phyloP scores from a whole-genome alignment of 2,888 invertebrate species.

The Villa cingulata region DNA sequence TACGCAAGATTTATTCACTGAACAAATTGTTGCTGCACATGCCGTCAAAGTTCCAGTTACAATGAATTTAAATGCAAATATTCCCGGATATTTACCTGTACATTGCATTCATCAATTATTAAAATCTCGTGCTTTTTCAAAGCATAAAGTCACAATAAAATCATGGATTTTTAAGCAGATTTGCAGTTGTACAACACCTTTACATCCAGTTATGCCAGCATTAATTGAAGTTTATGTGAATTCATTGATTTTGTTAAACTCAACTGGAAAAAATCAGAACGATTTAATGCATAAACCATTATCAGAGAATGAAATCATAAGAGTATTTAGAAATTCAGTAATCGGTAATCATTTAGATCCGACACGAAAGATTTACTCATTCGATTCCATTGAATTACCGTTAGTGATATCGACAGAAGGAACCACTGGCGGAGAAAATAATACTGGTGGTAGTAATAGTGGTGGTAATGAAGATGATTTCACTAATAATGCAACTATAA shows the following conservation, averaged over 20 bases:
- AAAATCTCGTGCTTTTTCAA: constrained; percentile 87
- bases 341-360: constrained; percentile 59
- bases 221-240: constrained; percentile 90
- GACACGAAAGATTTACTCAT: constrained; percentile 29
- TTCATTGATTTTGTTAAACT: constrained; percentile 62
- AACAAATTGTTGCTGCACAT: constrained; percentile 90
- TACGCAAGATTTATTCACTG: constrained; percentile 92
- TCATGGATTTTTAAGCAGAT: constrained; percentile 94
- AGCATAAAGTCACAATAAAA: constrained; percentile 91
- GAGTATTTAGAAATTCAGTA: constrained; percentile 66
- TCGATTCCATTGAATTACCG: constrained; percentile 10
- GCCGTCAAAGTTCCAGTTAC: constrained; percentile 95
- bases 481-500: constrained; percentile 40
- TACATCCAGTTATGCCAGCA: constrained; percentile 86
- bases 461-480: constrained; percentile 43
- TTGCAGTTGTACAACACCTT: constrained; percentile 71
- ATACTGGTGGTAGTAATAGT: constrained; percentile 31
- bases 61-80: constrained; percentile 69
- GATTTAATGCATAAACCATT: constrained; percentile 87
- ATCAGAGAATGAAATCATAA: constrained; percentile 74
- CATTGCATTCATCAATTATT: constrained; percentile 93
- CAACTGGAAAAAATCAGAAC: constrained; percentile 28
- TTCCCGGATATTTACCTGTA: constrained; percentile 84
- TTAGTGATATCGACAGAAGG: constrained; percentile 38
- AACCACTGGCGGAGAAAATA: constrained; percentile 37